Conservation (phyloP, 2,888 invertebrate species). For the Notodonta ziczac region DNA sequence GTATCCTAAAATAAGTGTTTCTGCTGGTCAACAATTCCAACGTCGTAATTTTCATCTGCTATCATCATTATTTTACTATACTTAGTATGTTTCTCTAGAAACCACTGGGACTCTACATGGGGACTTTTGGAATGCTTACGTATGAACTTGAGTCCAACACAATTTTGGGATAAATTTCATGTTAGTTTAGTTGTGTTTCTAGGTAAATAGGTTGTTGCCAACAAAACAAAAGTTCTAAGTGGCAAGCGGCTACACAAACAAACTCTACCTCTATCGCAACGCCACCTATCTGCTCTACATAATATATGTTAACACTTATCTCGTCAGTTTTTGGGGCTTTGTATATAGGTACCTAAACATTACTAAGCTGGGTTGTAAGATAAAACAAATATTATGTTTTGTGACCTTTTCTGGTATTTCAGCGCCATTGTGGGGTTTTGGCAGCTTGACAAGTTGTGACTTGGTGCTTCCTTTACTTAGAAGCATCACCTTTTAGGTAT, state of each 20-base stretch:
- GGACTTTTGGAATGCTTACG: too few relatives aligned
- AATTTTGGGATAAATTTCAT: too few relatives aligned
- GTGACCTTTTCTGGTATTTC: neutral
- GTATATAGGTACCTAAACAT: slow-evolving; percentile 11
- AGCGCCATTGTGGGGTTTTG: neutral
- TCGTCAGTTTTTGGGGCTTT: slow-evolving; percentile 16
- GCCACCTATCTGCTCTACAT: slow-evolving; percentile 9
- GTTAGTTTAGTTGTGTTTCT: neutral
- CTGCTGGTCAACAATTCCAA: too few relatives aligned
- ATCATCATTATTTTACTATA: too few relatives aligned
- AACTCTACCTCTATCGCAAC: neutral
- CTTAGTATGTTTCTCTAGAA: too few relatives aligned
- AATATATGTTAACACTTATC: slow-evolving; percentile 25
- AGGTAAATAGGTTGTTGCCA: neutral
- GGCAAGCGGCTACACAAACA: slow-evolving; percentile 14
- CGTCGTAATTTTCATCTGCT: too few relatives aligned
- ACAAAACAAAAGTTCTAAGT: slow-evolving; percentile 10
- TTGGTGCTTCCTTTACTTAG: neutral
- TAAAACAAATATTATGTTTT: slow-evolving; percentile 1
- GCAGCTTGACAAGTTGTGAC: neutral
- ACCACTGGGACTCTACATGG: too few relatives aligned
- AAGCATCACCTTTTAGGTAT: neutral
- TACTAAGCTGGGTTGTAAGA: slow-evolving; percentile 7
- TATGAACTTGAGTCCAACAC: too few relatives aligned
- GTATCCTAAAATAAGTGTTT: too few relatives aligned